These are phyloP conservation scores for Uloborus diversus DNA, from an alignment of 1,140 invertebrate genomes.

Conservation along the genomic window DNA sequence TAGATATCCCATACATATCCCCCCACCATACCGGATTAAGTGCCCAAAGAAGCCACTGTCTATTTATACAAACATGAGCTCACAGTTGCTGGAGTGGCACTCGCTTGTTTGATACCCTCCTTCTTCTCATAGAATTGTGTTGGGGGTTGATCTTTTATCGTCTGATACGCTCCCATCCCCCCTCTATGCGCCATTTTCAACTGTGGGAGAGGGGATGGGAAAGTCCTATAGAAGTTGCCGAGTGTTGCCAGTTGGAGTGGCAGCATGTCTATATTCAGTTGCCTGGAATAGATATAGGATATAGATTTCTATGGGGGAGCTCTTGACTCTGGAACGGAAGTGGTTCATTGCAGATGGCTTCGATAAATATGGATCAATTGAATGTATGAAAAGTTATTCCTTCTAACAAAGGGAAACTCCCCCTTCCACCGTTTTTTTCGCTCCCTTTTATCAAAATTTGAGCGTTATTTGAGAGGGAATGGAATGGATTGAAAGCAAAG, in stretches of 20 bases:
- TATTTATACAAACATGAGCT: constrained; percentile 43
- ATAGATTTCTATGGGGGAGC: background rate
- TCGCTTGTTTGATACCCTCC: constrained; percentile 20
- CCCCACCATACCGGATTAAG: background rate
- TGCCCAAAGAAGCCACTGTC: constrained; percentile 20
- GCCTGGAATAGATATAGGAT: constrained; percentile 3
- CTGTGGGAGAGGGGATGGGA: background rate
- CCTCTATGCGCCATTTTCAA: too few species aligned
- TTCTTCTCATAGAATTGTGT: background rate
- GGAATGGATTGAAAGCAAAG: constrained; percentile 28
- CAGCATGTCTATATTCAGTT: background rate
- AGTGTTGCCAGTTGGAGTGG: background rate
- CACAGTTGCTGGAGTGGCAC: constrained; percentile 31
- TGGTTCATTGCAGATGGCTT: constrained; percentile 31
- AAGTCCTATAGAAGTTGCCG: background rate
- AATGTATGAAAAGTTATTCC: background rate
- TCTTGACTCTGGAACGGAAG: constrained; percentile 28
- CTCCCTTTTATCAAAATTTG: background rate
- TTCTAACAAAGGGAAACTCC: too few species aligned
- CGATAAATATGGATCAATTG: constrained; percentile 41
- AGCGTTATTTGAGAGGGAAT: background rate
- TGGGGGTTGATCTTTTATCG: too few species aligned
- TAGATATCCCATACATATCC: constrained; percentile 15
- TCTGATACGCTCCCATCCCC: too few species aligned
- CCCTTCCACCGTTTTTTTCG: background rate